Conservation (phyloP, 2,113 vertebrate genomes). For the Dendrocopos noguchii region DNA sequence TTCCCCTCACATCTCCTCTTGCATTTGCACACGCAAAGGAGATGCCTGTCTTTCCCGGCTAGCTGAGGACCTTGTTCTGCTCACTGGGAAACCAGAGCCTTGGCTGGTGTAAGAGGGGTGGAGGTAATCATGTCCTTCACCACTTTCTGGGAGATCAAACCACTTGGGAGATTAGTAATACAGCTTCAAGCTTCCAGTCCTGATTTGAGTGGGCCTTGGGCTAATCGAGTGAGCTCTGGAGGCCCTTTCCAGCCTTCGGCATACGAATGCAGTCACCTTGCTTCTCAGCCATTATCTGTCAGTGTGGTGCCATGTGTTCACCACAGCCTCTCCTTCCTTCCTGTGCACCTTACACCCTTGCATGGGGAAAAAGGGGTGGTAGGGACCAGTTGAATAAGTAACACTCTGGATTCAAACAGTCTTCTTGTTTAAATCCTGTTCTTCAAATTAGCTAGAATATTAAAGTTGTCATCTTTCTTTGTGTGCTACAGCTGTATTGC, state of each 20-base stretch:
- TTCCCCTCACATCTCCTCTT: accelerated
- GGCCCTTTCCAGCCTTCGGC: neutral
- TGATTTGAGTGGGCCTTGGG: neutral
- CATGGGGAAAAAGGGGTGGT: accelerated
- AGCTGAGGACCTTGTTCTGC: neutral
- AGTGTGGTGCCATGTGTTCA: accelerated
- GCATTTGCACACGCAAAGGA: accelerated
- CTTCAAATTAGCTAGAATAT: neutral
- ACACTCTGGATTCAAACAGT: neutral
- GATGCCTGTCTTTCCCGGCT: neutral
- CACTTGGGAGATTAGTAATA: neutral
- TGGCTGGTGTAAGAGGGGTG: neutral
- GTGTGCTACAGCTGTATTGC: neutral
- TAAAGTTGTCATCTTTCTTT: constrained; percentile 12
- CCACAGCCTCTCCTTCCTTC: neutral
- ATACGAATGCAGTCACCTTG: accelerated
- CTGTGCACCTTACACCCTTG: accelerated
- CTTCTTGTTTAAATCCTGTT: neutral
- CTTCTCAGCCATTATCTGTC: accelerated
- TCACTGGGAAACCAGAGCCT: accelerated
- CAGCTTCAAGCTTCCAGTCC: neutral
- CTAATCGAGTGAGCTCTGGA: neutral
- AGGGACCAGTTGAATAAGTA: neutral
- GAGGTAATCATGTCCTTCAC: neutral
- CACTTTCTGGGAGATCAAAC: neutral